These are phyloP conservation scores for Eulithis testata DNA, from an alignment of 2,888 invertebrate species.

Conservation along the genomic window DNA sequence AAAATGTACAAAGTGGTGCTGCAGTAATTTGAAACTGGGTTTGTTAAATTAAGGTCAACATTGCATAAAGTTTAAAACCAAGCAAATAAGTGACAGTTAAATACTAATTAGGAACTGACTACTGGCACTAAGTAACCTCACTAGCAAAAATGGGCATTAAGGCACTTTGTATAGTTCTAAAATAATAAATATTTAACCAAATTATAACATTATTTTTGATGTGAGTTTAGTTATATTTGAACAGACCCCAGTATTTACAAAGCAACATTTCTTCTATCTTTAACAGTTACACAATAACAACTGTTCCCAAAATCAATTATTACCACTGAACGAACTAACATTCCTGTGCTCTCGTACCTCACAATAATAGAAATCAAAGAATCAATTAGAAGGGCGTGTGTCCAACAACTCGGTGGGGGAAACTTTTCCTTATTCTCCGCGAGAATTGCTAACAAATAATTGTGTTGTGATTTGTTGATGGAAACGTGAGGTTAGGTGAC, in stretches of 20 bases:
- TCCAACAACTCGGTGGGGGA: slow-evolving; percentile 38
- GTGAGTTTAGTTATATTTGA: no score
- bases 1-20: background rate
- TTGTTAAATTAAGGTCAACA: background rate
- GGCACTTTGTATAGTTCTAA: background rate
- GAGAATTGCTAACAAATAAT: slow-evolving; percentile 40
- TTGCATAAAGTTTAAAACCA: background rate
- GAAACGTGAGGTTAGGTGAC: slow-evolving; percentile 28
- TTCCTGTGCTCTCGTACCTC: slow-evolving; percentile 9
- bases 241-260: no score
- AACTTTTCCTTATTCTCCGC: slow-evolving; percentile 40
- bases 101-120: background rate
- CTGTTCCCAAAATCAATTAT: slow-evolving; percentile 11
- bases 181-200: background rate
- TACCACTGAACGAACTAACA: slow-evolving; percentile 5
- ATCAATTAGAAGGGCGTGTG: slow-evolving; percentile 44
- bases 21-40: slow-evolving; percentile 4
- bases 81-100: background rate
- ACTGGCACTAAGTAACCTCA: background rate
- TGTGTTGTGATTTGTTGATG: slow-evolving; percentile 46
- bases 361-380: slow-evolving; percentile 40
- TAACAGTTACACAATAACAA: background rate
- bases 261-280: background rate
- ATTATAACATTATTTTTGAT: no score
- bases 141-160: background rate